A percentile compares a stretch with the other conserved stretches of the same genome.
Evolutionary conservation across 2,888 invertebrate genomes (phyloP).

Genomic region (Sipha maydis): DNA sequence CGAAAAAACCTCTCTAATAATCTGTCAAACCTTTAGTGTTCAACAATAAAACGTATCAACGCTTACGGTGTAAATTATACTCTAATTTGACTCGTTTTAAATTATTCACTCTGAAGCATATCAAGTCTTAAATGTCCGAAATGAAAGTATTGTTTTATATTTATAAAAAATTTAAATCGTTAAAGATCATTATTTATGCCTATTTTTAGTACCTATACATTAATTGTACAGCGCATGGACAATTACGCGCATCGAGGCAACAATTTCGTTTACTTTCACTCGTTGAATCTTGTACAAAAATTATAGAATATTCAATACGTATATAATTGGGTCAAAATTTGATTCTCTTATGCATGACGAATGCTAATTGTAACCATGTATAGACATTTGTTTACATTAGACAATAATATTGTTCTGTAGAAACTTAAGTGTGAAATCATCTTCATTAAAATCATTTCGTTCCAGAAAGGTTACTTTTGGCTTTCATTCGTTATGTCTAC

Average conservation of each 20-base stretch:
- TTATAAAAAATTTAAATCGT: background rate
- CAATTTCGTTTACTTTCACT: constrained; percentile 43
- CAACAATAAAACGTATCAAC: background rate
- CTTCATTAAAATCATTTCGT: background rate
- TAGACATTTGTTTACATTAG: background rate
- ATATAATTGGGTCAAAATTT: constrained; percentile 29
- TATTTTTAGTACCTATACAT: background rate
- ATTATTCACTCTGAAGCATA: background rate
- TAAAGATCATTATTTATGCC: background rate
- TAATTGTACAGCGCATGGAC: constrained; percentile 1
- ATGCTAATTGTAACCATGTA: background rate
- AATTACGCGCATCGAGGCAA: constrained; percentile 21
- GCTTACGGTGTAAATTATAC: no score
- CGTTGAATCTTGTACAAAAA: constrained; percentile 24
- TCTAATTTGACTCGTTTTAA: background rate
- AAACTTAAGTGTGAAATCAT: constrained; percentile 18
- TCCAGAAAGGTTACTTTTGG: constrained; percentile 5
- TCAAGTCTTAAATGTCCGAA: background rate
- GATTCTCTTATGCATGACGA: constrained; percentile 33
- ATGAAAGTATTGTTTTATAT: constrained; percentile 21
- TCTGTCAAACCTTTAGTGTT: background rate
- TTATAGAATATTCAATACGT: constrained; percentile 25
- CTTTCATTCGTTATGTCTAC: background rate
- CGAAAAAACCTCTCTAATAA: background rate
- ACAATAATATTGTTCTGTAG: background rate